Base-by-base conservation (phyloP, 1,140 invertebrate species). In the Bombus soroeensis region DNA sequence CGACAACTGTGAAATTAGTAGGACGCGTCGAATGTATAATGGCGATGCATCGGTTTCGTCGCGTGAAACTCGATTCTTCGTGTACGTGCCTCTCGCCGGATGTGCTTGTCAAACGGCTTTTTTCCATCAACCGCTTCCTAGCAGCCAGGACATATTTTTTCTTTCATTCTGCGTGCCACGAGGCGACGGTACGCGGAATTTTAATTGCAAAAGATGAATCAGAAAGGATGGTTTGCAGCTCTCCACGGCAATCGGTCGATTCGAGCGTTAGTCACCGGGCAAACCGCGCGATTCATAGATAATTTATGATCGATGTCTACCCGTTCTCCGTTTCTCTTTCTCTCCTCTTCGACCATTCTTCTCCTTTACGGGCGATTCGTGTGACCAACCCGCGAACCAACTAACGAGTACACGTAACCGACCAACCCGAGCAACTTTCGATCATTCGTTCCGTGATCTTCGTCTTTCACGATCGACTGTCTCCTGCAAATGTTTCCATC, bases 401-500 rank as follows among this genome's bases (percentile, higher is more conserved):
- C 78, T 68, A 71, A 39, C 71, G 34, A 64, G 25, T 83, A 79
- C 28, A n/a, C 80, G 76, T 77, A 76, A 82, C 80, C 82, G 79
- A 53, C 68, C 80, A 77, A 57, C 10, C 57, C 68, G 75, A 89
- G 64, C 80, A 81, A 76, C 85, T 89, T 82, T 82, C 85, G 43
- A 89, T 87, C 86, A 80, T 89, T 90, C 89, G 81, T 43, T 76
- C 85, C 37, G 84, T 70, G 64, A 66, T 84, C 13, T 77, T 70
- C 53, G 64, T 62, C 62, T 74, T 72, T 70, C 81, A 90, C 87
- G 87, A 75, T 77, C 37, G 41, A 75, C 68, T 64, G 83, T 90
- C 87, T 87, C 70, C 64, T 15, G n/a, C 32, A 57, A 32, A 68
- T 32, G 39, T 84, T 62, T 76, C 37, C 10, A 47, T 57, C 79